Evolutionary conservation across 2,888 invertebrate species (phyloP).

Genomic region (Gerosis bhagava): DNA sequence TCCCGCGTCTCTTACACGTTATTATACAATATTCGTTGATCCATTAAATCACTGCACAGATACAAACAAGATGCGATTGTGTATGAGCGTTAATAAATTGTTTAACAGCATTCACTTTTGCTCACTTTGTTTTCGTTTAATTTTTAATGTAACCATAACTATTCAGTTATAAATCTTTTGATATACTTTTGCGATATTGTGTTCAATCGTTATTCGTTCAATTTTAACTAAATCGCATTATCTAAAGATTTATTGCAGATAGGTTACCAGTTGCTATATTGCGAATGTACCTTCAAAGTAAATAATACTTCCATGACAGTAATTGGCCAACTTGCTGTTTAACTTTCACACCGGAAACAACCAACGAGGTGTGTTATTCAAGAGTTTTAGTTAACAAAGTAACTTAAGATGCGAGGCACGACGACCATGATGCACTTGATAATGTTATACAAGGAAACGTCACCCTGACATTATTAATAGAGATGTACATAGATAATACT

Average conservation of each 20-base stretch:
- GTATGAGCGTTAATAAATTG: slow-evolving; percentile 31
- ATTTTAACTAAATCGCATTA: too few relatives aligned
- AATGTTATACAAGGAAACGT: too few relatives aligned
- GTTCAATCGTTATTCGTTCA: too few relatives aligned
- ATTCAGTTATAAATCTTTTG: too few relatives aligned
- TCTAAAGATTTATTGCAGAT: slow-evolving; percentile 7
- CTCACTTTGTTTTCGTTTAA: background rate
- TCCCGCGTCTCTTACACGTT: slow-evolving; percentile 74
- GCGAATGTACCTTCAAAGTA: slow-evolving; percentile 1
- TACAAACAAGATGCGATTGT: slow-evolving; percentile 7
- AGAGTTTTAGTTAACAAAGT: slow-evolving; percentile 14
- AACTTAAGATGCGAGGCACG: too few relatives aligned
- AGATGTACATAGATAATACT: too few relatives aligned
- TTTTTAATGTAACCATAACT: too few relatives aligned
- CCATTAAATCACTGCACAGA: slow-evolving; percentile 17
- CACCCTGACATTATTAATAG: too few relatives aligned
- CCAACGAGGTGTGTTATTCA: slow-evolving; percentile 13
- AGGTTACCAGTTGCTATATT: background rate
- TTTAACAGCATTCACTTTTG: slow-evolving; percentile 2
- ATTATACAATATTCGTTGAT: slow-evolving; percentile 63
- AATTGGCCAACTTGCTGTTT: slow-evolving; percentile 17
- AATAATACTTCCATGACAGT: slow-evolving; percentile 12
- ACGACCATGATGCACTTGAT: too few relatives aligned
- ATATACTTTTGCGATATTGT: too few relatives aligned
- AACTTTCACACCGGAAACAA: slow-evolving; percentile 23